These are phyloP conservation scores for Acyrthosiphon pisum DNA, from an alignment of 1,140 invertebrate species.

Conservation along the genomic window DNA sequence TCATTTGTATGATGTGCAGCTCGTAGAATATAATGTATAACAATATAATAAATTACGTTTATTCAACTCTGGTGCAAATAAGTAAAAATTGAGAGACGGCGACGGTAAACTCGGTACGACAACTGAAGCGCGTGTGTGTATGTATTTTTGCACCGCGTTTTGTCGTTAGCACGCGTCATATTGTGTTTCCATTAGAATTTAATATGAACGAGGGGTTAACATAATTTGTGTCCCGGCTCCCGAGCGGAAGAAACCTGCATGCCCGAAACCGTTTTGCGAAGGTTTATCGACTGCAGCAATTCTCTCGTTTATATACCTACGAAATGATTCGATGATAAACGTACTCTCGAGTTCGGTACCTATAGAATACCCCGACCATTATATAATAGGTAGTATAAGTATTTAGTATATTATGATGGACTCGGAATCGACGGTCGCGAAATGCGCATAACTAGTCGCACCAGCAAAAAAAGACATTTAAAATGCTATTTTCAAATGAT, in stretches of 20 bases:
- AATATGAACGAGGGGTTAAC: background rate
- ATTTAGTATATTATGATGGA: background rate
- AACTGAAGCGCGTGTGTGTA: background rate
- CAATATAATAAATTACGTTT: background rate
- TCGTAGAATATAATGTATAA: background rate
- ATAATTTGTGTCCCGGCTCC: background rate
- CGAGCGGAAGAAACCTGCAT: background rate
- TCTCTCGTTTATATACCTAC: background rate
- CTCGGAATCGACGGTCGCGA: background rate
- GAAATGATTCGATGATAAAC: background rate
- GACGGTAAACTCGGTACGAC: background rate
- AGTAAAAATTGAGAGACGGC: background rate
- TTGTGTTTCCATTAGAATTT: slow-evolving; percentile 17
- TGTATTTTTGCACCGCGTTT: background rate
- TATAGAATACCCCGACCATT: background rate
- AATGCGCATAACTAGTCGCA: background rate
- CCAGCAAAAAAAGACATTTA: background rate
- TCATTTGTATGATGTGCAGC: background rate
- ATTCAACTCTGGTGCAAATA: background rate
- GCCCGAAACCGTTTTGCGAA: background rate
- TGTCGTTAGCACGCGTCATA: background rate
- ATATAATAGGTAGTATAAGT: background rate
- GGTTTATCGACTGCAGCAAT: background rate
- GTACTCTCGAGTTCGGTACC: background rate
- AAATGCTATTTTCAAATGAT: no score